phyloP scores from a whole-genome alignment of 2,888 invertebrate genomes.

The Euplagia quadripunctaria region DNA sequence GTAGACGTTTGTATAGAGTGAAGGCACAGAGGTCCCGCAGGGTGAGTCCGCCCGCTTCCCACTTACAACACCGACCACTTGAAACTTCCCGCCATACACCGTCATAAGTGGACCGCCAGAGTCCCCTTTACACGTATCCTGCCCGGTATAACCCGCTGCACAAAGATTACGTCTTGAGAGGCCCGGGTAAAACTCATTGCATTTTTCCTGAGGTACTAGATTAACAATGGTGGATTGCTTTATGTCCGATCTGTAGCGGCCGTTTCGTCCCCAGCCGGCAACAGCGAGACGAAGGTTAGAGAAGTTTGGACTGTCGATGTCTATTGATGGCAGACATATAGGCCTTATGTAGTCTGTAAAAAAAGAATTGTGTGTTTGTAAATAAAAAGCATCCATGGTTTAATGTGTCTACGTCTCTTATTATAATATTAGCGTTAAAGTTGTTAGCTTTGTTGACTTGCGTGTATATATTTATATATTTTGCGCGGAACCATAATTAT shows the following conservation, averaged over 20 bases:
- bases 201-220: slow-evolving; percentile 72
- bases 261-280: slow-evolving; percentile 81
- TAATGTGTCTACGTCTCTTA: background rate
- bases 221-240: slow-evolving; percentile 79
- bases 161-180: slow-evolving; percentile 73
- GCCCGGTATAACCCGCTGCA: slow-evolving; percentile 75
- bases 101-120: slow-evolving; percentile 83
- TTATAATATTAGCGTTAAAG: background rate
- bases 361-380: background rate
- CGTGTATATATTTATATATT: too few relatives aligned
- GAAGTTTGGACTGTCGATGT: slow-evolving; percentile 72
- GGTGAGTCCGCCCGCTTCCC: slow-evolving; percentile 78
- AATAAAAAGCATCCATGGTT: background rate
- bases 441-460: background rate
- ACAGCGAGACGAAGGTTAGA: slow-evolving; percentile 73
- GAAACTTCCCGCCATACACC: slow-evolving; percentile 72
- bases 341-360: slow-evolving; percentile 78
- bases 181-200: slow-evolving; percentile 66
- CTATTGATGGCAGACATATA: slow-evolving; percentile 76
- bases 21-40: slow-evolving; percentile 78
- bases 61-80: slow-evolving; percentile 78
- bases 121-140: slow-evolving; percentile 83
- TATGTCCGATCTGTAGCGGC: slow-evolving; percentile 67
- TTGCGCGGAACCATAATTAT: too few relatives aligned
- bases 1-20: slow-evolving; percentile 79